Conservation (phyloP, 2,888 invertebrate species). For the Antheraea assamensis region DNA sequence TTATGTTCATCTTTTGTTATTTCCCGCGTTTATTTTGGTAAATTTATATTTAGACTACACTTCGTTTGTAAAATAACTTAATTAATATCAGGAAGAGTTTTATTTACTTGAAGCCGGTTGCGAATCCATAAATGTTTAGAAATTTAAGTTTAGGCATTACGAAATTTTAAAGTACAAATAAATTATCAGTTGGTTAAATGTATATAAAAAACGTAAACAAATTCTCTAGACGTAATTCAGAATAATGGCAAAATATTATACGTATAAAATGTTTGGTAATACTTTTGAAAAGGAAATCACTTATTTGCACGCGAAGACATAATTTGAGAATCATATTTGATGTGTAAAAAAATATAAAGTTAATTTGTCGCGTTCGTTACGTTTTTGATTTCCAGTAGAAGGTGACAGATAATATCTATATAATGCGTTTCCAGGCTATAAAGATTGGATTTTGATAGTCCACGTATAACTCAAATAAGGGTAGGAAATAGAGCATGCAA, state of each 20-base stretch:
- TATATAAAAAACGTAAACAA: not conserved
- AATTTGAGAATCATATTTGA: not conserved
- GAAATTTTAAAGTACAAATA: not conserved
- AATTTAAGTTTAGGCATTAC: too few relatives aligned
- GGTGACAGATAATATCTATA: not conserved
- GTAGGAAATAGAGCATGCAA: slow-evolving; percentile 12
- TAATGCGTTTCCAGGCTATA: not conserved
- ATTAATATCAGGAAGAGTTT: too few relatives aligned
- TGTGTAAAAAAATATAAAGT: not conserved
- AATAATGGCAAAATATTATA: not conserved
- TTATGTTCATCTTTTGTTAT: too few relatives aligned
- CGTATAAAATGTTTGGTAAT: not conserved
- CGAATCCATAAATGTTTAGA: too few relatives aligned
- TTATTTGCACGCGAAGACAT: not conserved
- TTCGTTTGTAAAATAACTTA: too few relatives aligned
- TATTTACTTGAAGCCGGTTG: too few relatives aligned
- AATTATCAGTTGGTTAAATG: not conserved
- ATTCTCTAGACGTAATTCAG: not conserved
- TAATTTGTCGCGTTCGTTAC: not conserved
- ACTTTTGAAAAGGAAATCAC: not conserved
- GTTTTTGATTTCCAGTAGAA: not conserved
- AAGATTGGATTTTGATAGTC: not conserved
- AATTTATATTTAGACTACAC: too few relatives aligned
- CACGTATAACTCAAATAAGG: not conserved
- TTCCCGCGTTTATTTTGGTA: too few relatives aligned